These are phyloP conservation scores for Vireo altiloquus DNA, from an alignment of 2,113 vertebrate species.

Conservation along the genomic window DNA sequence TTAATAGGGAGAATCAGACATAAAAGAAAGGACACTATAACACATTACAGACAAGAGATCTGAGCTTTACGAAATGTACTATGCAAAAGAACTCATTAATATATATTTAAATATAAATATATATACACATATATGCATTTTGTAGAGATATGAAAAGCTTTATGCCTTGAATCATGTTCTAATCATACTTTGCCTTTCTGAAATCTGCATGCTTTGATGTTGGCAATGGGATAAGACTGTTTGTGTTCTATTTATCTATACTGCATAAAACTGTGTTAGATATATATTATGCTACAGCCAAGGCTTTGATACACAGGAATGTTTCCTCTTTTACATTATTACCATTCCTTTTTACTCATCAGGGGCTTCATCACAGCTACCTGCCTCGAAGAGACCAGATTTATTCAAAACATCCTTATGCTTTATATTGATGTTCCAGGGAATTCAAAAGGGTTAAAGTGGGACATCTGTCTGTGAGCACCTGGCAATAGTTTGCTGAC, in stretches of 20 bases:
- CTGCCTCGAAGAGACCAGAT: background rate
- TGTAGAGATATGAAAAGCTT: slow-evolving; percentile 26
- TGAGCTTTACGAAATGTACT: background rate
- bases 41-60: slow-evolving; percentile 10
- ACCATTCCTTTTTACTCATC: background rate
- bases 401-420: background rate
- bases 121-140: background rate
- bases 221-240: background rate
- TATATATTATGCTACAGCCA: background rate
- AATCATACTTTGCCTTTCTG: slow-evolving; percentile 3
- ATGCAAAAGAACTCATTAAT: background rate
- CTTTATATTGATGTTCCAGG: background rate
- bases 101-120: slow-evolving; percentile 10
- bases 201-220: slow-evolving; percentile 35
- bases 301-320: background rate
- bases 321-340: slow-evolving; percentile 22
- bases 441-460: slow-evolving; percentile 7
- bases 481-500: background rate
- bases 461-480: background rate
- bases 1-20: slow-evolving; percentile 22
- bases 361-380: background rate
- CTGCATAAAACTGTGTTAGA: background rate
- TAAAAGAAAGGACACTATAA: slow-evolving; percentile 59
- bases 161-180: slow-evolving; percentile 9
- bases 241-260: slow-evolving; percentile 37